Percentiles rank a stretch among this genome's conserved stretches.
phyloP scores from a whole-genome alignment of 2,797 vertebrate species.

The Parambassis ranga region DNA sequence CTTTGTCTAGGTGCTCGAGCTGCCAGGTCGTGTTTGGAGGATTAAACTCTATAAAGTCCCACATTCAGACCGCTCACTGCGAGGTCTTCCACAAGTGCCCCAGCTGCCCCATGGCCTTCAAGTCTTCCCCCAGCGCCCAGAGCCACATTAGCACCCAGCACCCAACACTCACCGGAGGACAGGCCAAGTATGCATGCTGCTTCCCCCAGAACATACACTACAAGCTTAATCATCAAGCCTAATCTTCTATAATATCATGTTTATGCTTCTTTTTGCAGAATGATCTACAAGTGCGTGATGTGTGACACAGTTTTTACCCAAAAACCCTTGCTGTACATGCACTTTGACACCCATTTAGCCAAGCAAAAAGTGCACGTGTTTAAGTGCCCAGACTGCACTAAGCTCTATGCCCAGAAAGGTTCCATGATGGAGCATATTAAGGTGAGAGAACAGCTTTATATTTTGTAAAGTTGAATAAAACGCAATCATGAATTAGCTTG shows the following conservation, averaged over 20 bases:
- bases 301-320: constrained; percentile 97
- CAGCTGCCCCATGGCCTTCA: constrained; percentile 99
- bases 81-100: constrained; percentile 99
- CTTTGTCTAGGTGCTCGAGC: constrained; percentile 88
- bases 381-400: constrained; percentile 95
- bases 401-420: constrained; percentile 94
- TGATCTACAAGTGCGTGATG: constrained; percentile 99
- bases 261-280: constrained; percentile 78
- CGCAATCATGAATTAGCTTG: not conserved
- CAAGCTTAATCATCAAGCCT: too few species aligned
- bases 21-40: constrained; percentile 96
- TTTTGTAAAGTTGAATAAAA: not conserved
- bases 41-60: constrained; percentile 94
- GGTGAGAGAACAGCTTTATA: constrained; percentile 67
- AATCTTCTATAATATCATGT: too few species aligned
- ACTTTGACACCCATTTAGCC: constrained; percentile 93
- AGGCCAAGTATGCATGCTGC: constrained; percentile 83
- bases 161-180: constrained; percentile 87
- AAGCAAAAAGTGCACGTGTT: constrained; percentile 96
- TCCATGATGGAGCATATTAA: constrained; percentile 97
- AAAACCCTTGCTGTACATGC: constrained; percentile 91
- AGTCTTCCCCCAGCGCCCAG: constrained; percentile 93
- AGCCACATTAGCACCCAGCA: constrained; percentile 94
- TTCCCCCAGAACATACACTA: not conserved
- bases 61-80: constrained; percentile 96